Evolutionary conservation across 2,888 invertebrate genomes (phyloP).

Genomic region (Malachius bipustulatus): DNA sequence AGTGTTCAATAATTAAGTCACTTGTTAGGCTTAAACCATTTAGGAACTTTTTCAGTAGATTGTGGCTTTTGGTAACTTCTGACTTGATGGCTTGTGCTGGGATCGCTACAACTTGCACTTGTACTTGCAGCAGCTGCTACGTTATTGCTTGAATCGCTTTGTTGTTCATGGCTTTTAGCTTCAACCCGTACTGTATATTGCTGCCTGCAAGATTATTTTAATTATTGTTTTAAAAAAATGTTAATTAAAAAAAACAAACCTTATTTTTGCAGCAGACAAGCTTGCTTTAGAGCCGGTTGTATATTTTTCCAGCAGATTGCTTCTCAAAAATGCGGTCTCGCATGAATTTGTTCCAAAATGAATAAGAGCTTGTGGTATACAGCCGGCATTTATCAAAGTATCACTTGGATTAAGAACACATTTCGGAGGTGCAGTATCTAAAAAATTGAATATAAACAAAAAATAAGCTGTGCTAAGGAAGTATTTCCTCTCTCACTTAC

Average conservation of each 20-base stretch:
- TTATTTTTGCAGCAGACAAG: conserved; percentile 55
- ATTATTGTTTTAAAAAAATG: conserved; percentile 20
- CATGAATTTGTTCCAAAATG: conserved; percentile 51
- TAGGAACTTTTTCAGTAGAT: conserved; percentile 31
- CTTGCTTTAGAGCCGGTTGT: conserved; percentile 57
- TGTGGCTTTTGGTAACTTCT: conserved; percentile 20
- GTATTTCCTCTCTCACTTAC: conserved; percentile 48
- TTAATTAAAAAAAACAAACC: conserved; percentile 38
- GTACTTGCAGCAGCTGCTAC: conserved; percentile 29
- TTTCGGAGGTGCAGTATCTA: conserved; percentile 80
- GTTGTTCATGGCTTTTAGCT: conserved; percentile 21
- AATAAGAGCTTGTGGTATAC: conserved; percentile 67
- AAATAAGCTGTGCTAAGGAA: conserved; percentile 1
- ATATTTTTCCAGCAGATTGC: conserved; percentile 47
- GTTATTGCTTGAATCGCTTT: conserved; percentile 16
- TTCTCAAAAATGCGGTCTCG: conserved; percentile 41
- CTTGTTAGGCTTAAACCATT: conserved; percentile 33
- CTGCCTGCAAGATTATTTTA: conserved; percentile 15
- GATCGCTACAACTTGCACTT: conserved; percentile 19
- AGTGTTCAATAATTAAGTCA: conserved; percentile 12
- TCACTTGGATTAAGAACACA: conserved; percentile 47
- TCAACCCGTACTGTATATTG: conserved; percentile 14
- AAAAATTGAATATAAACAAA: conserved; percentile 22
- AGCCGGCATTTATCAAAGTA: conserved; percentile 58
- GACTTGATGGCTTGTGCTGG: conserved; percentile 13